Evolutionary conservation across 2,888 invertebrate species (phyloP), one percentile per base, ranked within the genome.

Genomic region (Liposcelis brunnea): DNA sequence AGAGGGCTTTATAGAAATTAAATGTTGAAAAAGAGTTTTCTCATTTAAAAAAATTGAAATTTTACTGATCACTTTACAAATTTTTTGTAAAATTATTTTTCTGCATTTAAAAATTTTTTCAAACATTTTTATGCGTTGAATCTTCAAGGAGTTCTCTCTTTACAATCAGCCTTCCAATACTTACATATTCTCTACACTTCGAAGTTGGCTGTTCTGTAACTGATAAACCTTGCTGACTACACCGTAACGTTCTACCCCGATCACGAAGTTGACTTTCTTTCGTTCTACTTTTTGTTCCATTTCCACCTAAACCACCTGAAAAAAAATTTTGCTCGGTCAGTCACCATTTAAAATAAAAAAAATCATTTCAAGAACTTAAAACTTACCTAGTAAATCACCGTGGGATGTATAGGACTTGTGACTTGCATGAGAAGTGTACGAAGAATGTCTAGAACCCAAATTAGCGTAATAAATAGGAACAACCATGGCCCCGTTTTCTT

Each of bases 401-500:
- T 93, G 91, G 31, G 93, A 93, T 51, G 89, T 91, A 64, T 93
- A 93, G 47, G 93, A 91, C 59, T 90, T 73, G 55, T 89, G 75
- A 48, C 90, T 90, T 58, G 87, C 87, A 64, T 93, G 93, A 50
- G 93, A 93, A 55, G 91, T 91, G 68, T 93, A 91, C 56, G 91
- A 93, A 53, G 89, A 90, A 66, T 91, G 90, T 54, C 91, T 77
- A 52, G 91, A 86, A 75, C 84, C 83, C 69, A 84, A 71, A 67
- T 81, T 85, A 57, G 83, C 78, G 63, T 85, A 84, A 68, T 87
- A 89, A 61, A 84, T 81, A 48, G 89, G 87, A 58, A 90, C 85
- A 58, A 91, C 84, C 65, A 91, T 89, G 61, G 87, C 87, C 60
- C 90, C 90, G 65, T 90, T 91, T 67, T 94, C 94, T 69, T 94